phyloP scores from a whole-genome alignment of 2,888 invertebrate genomes.

The Pyrrhopygopsis socrates region DNA sequence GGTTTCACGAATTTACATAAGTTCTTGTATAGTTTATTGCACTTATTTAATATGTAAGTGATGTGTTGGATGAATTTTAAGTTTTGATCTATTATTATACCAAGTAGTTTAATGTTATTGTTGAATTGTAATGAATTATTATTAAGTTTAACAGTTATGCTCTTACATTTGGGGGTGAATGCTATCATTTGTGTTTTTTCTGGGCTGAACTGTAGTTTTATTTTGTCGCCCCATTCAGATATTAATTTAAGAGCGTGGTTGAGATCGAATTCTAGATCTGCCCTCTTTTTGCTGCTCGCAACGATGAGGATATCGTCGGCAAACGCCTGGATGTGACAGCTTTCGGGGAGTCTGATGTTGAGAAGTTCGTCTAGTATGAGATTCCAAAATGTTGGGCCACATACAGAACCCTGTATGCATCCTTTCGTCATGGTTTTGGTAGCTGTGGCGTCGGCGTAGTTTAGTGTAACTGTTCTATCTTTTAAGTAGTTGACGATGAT shows the following conservation, averaged over 20 bases:
- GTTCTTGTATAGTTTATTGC: neutral
- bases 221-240: neutral
- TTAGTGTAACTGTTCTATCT: neutral
- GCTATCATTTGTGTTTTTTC: neutral
- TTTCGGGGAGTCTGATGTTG: neutral
- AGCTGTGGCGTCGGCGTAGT: neutral
- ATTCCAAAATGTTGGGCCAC: neutral
- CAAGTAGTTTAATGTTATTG: neutral
- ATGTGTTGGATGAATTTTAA: neutral
- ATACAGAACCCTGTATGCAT: neutral
- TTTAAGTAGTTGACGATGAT: neutral
- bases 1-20: neutral
- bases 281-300: neutral
- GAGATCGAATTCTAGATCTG: neutral
- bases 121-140: neutral
- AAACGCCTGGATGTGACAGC: neutral
- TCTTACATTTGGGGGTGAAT: neutral
- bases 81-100: neutral
- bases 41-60: neutral
- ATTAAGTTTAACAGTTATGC: neutral
- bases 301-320: neutral
- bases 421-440: neutral
- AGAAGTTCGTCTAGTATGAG: constrained; percentile 59
- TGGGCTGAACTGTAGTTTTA: neutral
- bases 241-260: neutral